Evolutionary conservation across 2,888 invertebrate species (phyloP).

Genomic region (Synanthedon andrenaeformis): DNA sequence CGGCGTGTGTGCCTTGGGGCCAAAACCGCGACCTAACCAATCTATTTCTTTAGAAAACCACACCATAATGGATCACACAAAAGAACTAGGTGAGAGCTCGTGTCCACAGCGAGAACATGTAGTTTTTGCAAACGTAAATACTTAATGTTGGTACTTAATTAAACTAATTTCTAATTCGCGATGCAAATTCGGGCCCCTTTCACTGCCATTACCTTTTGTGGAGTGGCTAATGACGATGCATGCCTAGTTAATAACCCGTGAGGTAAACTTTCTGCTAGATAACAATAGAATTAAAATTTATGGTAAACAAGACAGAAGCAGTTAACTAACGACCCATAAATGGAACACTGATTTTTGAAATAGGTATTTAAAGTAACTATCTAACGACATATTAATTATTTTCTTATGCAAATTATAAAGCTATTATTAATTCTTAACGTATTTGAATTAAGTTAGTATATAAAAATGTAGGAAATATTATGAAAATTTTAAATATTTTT

Average conservation of each 20-base stretch:
- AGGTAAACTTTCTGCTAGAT: slow-evolving; percentile 7
- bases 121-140: slow-evolving; percentile 21
- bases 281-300: neutral
- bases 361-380: too few species aligned
- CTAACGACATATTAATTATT: too few species aligned
- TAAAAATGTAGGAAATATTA: too few species aligned
- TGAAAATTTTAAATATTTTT: too few species aligned
- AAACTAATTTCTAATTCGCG: slow-evolving; percentile 27
- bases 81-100: slow-evolving; percentile 18
- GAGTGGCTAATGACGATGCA: slow-evolving; percentile 6
- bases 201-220: slow-evolving; percentile 14
- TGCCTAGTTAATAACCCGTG: slow-evolving; percentile 7
- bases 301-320: too few species aligned
- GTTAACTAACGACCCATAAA: too few species aligned
- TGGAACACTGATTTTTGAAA: too few species aligned
- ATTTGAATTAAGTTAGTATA: too few species aligned
- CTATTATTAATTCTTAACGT: too few species aligned
- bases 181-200: slow-evolving; percentile 20
- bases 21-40: slow-evolving; percentile 3
- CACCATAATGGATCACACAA: slow-evolving; percentile 9
- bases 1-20: too few species aligned
- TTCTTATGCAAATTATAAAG: too few species aligned
- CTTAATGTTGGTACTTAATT: slow-evolving; percentile 30
- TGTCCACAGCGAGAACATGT: slow-evolving; percentile 5
- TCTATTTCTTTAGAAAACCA: slow-evolving; percentile 11